Conservation (phyloP, 2,113 vertebrate genomes). For the Pachypanchax playfairii region DNA sequence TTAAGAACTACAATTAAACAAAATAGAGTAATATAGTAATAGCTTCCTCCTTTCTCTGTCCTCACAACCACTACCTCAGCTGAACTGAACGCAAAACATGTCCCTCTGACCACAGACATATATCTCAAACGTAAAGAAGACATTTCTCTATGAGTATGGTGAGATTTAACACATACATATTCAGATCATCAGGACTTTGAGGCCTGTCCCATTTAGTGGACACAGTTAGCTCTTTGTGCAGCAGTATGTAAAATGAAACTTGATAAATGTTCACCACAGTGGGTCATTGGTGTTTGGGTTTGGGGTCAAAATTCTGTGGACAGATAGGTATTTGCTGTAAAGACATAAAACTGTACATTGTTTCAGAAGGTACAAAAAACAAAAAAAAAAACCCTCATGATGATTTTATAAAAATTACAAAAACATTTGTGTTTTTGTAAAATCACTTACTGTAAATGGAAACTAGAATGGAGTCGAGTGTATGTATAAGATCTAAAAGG, state of each 20-base stretch:
- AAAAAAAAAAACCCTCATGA: background rate
- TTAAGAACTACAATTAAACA: constrained; percentile 5
- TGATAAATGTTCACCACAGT: constrained; percentile 67
- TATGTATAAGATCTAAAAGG: too few species aligned
- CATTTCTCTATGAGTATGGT: constrained; percentile 45
- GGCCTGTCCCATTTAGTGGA: constrained; percentile 51
- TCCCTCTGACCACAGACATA: constrained; percentile 40
- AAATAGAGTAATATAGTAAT: background rate
- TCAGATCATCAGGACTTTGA: constrained; percentile 55
- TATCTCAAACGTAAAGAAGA: constrained; percentile 43
- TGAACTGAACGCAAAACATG: constrained; percentile 40
- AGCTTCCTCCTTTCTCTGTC: constrained; percentile 40
- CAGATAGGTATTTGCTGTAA: constrained; percentile 45
- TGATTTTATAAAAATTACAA: background rate
- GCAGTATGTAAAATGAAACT: constrained; percentile 60
- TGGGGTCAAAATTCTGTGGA: constrained; percentile 53
- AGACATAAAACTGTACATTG: constrained; percentile 12
- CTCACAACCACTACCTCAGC: constrained; percentile 9
- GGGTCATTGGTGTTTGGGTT: constrained; percentile 43
- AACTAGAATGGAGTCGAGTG: too few species aligned
- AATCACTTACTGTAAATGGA: background rate
- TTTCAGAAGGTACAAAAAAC: constrained; percentile 18
- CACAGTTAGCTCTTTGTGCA: constrained; percentile 67
- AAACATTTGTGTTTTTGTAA: background rate
- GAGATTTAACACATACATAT: constrained; percentile 53